Base-by-base conservation (phyloP, 2,888 invertebrate species). In the Xylophagus ater region DNA sequence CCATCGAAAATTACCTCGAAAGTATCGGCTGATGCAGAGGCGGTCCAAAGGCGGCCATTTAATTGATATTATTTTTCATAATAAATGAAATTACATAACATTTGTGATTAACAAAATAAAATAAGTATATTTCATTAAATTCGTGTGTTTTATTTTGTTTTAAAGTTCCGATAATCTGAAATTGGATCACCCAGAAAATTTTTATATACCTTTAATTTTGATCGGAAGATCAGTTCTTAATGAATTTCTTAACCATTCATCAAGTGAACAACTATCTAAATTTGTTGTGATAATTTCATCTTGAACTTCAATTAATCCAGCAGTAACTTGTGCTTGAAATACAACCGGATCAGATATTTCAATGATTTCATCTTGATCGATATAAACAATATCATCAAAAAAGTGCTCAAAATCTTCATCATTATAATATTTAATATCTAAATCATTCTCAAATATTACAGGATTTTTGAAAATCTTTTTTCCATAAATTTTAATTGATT, bases 231-330 rank as follows among this genome's bases (percentile, higher is more conserved):
- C 60, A n/a, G 69, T 53, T 43, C 65, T 65, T 10, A 71, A 46
- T 0, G 67, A 58, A 44, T 67, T 62, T 3, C 53, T 45, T 10
- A 58, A 49, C 70, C 70, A 70, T 2, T 61, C 57, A 4, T 48
- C 49, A 2, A 70, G 40, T 35, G 60, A 53, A 37, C 66, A 59
- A 2, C 62, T 65, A 48, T 54, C 59, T 5, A 72, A 47, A 37
- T 47, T 51, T 7, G 53, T 43, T 1, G 64, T 52, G 12, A 45
- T 43, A 3, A 72, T 46, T 41, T 64, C 48, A 1, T 50, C 48
- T 3, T 50, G 42, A 0, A 59, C 43, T 1, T 47, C 30, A 4
- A 59, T 40, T 39, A 49, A 40, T 45, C 53, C 15, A 53, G 56
- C 40, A 18, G 48, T 25, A 49, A 68, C 54, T 1, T 58, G 44